Base-by-base conservation (phyloP, 2,113 vertebrate genomes). In the Herpetotheres cachinnans region DNA sequence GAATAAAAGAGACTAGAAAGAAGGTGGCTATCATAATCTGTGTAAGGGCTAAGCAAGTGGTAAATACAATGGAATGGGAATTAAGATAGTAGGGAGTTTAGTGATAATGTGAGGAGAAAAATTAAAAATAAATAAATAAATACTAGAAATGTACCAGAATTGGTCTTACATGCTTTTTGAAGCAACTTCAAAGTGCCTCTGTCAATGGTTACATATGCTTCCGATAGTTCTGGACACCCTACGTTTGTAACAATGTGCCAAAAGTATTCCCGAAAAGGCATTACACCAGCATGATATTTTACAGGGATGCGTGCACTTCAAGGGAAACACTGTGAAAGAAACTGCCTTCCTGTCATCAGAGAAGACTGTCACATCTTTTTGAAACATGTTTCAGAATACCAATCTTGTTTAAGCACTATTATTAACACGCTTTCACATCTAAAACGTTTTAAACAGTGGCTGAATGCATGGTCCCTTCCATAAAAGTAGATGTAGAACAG, bases 371-470 rank as follows among this genome's bases (percentile, higher is more conserved):
- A 4, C 9, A 25, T 76, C 73, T 52, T 94, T 96, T 34, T 0
- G 0, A 85, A 91, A 82, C 34, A 21, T 10, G 1, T 91, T 89
- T 82, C 82, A 63, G 52, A 88, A 88, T 62, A 89, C 9, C 40
- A 52, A 40, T 40, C 63, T 74, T 90, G 49, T 65, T 89, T 76
- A 93, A 79, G 49, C 10, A 40, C 34, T 81, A 32, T 12, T 88
- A 46, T 81, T 91, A 95, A 61, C 63, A n/a, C 20, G 55, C 88
- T 80, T 59, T 73, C 81, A 86, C 82, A 91, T 79, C 47, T 71
- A 78, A 92, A 94, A 93, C 76, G 63, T 91, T 97, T 90, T 84
- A 93, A 86, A 90, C 82, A 89, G 67, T 55, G 90, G 89, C 81
- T 91, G 62, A 97, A 94, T 74, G 70, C 36, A 90, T 0, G 2